These are phyloP conservation scores for Anarrhichthys ocellatus DNA, from an alignment of 2,113 vertebrate species.

Conservation along the genomic window DNA sequence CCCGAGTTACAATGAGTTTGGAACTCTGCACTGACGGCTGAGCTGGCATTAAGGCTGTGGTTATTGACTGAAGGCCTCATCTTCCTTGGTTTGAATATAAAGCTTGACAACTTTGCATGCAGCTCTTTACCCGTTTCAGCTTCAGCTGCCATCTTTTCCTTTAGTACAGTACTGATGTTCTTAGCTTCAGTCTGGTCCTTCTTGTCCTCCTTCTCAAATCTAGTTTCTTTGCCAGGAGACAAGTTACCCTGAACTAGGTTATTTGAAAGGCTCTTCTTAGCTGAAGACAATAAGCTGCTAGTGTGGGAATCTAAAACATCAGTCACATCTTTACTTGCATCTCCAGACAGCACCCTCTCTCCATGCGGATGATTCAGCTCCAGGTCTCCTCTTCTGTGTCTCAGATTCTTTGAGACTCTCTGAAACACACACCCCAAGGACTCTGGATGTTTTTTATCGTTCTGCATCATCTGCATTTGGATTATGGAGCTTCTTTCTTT, in stretches of 20 bases:
- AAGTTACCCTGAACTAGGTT: not conserved
- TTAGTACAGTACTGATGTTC: not conserved
- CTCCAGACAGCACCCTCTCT: not conserved
- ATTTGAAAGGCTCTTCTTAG: conserved; percentile 12
- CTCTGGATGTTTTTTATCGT: not conserved
- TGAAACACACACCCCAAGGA: conserved; percentile 40
- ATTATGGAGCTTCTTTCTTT: not conserved
- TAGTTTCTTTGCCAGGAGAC: not conserved
- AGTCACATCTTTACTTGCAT: not conserved
- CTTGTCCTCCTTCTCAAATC: not conserved
- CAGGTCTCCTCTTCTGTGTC: conserved; percentile 48
- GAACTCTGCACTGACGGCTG: not conserved
- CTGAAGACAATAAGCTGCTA: not conserved
- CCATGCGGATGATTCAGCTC: not conserved
- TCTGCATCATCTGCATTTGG: not conserved
- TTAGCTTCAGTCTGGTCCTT: not conserved
- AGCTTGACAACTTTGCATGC: conserved; percentile 65
- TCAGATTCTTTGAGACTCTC: conserved; percentile 68
- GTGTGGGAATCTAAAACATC: not conserved
- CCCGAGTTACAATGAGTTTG: not conserved
- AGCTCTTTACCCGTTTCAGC: conserved; percentile 23
- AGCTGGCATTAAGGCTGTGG: not conserved
- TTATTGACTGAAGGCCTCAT: conserved; percentile 9
- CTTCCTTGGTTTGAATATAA: conserved; percentile 73
- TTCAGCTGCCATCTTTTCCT: conserved; percentile 1